Conservation (phyloP, 2,113 vertebrate species). For the Dipodomys spectabilis region DNA sequence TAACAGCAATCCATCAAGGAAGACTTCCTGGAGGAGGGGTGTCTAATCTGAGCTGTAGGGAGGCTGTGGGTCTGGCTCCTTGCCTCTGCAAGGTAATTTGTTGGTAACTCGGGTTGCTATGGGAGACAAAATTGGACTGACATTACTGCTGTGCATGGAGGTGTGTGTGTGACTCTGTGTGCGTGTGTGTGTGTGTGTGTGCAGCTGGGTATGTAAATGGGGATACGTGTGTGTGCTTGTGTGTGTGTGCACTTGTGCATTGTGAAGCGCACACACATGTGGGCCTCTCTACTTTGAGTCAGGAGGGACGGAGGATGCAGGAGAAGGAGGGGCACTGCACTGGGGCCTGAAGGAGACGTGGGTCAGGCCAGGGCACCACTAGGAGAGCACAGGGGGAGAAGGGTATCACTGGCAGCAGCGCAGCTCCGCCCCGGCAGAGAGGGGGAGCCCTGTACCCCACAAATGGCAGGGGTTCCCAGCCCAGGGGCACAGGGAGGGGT, state of each 20-base stretch:
- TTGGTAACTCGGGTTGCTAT: neutral
- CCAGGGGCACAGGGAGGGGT: too few relatives aligned
- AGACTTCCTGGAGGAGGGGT: slow-evolving; percentile 39
- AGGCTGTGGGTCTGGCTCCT: neutral
- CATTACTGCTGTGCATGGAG: neutral
- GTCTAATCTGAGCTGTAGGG: neutral
- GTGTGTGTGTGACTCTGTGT: too few relatives aligned
- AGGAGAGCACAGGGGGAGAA: too few relatives aligned
- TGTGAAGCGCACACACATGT: neutral
- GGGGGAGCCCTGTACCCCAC: too few relatives aligned
- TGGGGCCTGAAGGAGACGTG: neutral
- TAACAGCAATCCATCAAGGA: neutral
- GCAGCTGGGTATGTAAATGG: too few relatives aligned
- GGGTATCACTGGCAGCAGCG: neutral
- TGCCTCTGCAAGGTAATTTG: neutral
- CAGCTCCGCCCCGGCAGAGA: neutral
- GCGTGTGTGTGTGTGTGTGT: too few relatives aligned
- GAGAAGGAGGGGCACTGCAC: neutral
- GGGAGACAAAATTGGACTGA: neutral
- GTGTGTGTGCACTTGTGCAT: neutral
- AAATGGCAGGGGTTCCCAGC: too few relatives aligned
- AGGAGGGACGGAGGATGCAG: neutral
- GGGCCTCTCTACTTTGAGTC: neutral
- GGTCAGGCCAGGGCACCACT: too few relatives aligned
- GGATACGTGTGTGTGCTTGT: neutral